Evolutionary conservation across 2,888 invertebrate species (phyloP), one percentile per base, ranked within the genome.

Genomic region (Sturmia bella): DNA sequence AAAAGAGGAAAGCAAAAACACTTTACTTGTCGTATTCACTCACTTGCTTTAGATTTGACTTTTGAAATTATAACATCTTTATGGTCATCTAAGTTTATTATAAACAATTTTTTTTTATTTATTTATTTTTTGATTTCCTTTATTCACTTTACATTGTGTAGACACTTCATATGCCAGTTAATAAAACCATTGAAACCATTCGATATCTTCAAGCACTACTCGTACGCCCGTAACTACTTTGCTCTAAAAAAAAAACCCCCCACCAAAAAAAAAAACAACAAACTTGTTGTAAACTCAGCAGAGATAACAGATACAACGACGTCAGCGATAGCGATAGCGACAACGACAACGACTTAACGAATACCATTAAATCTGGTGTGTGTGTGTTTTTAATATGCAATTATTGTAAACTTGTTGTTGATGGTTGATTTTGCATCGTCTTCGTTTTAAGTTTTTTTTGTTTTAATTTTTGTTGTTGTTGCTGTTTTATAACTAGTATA

Each of bases 1-100:
- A 13, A 21, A n/a, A 56, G 37, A 15, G 13, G 9, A 32, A 63
- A 37, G n/a, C n/a, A 9, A 6, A 73, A 21, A 74, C 54, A 61
- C 61, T 73, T 66, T 24, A 39, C 48, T 50, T 48, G 24, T 74
- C 50, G 43, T 54, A 52, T 45, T 21, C 54, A 70, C 54, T 76
- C 68, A 59, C 59, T 59, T 37, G 19, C 48, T 66, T 72, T 43
- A 37, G 63, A 56, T 63, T 77, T 70, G 39, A 54, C 56, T n/a
- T n/a, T n/a, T 68, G 13, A 48, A 77, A 73, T 77, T 81, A 68
- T 81, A 81, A 81, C 61, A 81, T 76, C 68, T 80, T 80, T 76
- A 76, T 80, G 80, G 72, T 61, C 68, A 72, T 72, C 66, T 57
- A 41, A 39, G 56, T 24, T 48, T 21, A 21, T 27, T 21, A 7